A percentile compares a stretch with the other conserved stretches of the same genome.
Conservation (phyloP, 2,113 vertebrate species). For the Patagioenas fasciata region DNA sequence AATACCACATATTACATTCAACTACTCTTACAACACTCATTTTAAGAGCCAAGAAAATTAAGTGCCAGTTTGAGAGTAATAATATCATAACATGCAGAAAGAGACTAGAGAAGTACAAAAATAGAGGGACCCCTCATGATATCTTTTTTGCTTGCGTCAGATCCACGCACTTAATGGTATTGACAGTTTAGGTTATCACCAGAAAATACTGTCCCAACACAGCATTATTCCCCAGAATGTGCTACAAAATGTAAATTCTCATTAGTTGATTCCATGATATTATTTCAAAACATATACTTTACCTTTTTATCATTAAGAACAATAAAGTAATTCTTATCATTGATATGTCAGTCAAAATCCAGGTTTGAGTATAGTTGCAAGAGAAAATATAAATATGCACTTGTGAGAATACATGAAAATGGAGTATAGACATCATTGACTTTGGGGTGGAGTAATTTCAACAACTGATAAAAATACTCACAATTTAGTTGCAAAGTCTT, state of each 20-base stretch:
- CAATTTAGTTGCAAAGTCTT: neutral
- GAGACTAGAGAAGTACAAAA: constrained; percentile 1
- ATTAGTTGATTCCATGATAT: neutral
- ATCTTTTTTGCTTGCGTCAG: neutral
- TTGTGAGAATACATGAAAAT: neutral
- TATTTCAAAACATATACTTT: neutral
- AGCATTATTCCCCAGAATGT: neutral
- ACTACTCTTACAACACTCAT: constrained; percentile 76
- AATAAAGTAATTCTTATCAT: neutral
- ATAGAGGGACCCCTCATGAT: neutral
- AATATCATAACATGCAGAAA: constrained; percentile 19
- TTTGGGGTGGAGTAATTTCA: neutral
- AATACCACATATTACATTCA: constrained; percentile 77
- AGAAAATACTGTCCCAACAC: neutral
- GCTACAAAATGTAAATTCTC: neutral
- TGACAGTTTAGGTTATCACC: neutral
- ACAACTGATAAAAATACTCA: neutral
- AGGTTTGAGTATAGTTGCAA: neutral
- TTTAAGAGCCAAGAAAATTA: constrained; percentile 76
- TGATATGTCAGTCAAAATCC: neutral
- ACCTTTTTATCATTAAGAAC: neutral
- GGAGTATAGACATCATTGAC: neutral
- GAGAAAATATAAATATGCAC: neutral
- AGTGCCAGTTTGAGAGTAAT: constrained; percentile 68
- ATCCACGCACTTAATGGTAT: neutral